These are phyloP conservation scores for Toxotes chatareus DNA, from an alignment of 2,113 vertebrate genomes.

Conservation along the genomic window DNA sequence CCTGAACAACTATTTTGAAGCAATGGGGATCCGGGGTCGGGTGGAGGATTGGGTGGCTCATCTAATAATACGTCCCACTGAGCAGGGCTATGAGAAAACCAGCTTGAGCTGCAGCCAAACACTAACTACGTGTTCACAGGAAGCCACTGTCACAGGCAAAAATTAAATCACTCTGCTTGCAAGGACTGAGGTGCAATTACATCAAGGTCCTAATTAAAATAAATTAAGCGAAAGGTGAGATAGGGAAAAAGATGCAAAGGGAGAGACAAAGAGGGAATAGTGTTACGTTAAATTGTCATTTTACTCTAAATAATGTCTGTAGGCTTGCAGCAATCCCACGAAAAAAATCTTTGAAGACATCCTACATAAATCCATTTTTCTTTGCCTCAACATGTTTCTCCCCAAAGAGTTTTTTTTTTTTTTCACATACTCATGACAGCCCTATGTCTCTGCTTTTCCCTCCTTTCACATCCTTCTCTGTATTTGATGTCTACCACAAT, in stretches of 20 bases:
- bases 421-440: slow-evolving; percentile 55
- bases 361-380: slow-evolving; percentile 45
- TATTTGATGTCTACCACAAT: slow-evolving; percentile 66
- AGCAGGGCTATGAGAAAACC: slow-evolving; percentile 23
- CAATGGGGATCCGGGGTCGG: background rate
- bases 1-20: slow-evolving; percentile 4
- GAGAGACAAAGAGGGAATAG: slow-evolving; percentile 28
- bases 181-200: slow-evolving; percentile 36
- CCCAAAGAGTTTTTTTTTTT: slow-evolving; percentile 39
- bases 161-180: slow-evolving; percentile 49
- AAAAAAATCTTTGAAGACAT: slow-evolving; percentile 35
- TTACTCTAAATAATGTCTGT: slow-evolving; percentile 30
- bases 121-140: slow-evolving; percentile 13
- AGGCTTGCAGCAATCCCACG: slow-evolving; percentile 15
- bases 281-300: slow-evolving; percentile 45
- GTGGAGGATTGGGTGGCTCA: background rate
- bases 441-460: slow-evolving; percentile 27
- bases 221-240: slow-evolving; percentile 29
- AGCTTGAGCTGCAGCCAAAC: slow-evolving; percentile 39
- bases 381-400: slow-evolving; percentile 49
- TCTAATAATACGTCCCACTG: slow-evolving; percentile 40
- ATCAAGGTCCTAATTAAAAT: slow-evolving; percentile 54
- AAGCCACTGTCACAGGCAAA: slow-evolving; percentile 28
- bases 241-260: background rate
- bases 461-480: slow-evolving; percentile 44